phyloP scores from a whole-genome alignment of 1,140 invertebrate genomes.

The Drosophila bocqueti region DNA sequence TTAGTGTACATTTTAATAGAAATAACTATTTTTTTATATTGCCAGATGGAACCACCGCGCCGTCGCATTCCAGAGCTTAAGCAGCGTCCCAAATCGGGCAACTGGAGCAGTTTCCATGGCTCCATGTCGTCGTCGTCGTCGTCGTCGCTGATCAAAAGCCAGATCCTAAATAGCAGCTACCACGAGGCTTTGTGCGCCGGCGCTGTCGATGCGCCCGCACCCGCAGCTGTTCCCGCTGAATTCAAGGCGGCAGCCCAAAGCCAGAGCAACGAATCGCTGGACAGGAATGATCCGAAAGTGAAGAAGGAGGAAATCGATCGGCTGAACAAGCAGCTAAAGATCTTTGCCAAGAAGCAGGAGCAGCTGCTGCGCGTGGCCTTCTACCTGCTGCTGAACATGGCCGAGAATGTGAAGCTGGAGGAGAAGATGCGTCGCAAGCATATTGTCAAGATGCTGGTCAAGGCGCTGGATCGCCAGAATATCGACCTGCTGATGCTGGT shows the following conservation, averaged over 20 bases:
- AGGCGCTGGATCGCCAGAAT: constrained; percentile 94
- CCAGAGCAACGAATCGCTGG: constrained; percentile 86
- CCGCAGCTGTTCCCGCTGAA: constrained; percentile 59
- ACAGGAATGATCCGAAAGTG: constrained; percentile 86
- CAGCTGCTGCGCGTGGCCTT: constrained; percentile 94
- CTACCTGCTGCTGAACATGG: constrained; percentile 97
- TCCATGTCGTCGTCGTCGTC: constrained; percentile 66
- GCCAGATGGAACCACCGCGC: constrained; percentile 87
- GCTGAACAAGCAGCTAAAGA: constrained; percentile 91
- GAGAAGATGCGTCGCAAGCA: constrained; percentile 99
- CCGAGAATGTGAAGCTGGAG: constrained; percentile 97
- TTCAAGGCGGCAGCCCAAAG: constrained; percentile 46
- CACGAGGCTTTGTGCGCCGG: constrained; percentile 87
- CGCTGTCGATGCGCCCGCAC: constrained; percentile 36
- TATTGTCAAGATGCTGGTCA: constrained; percentile 94
- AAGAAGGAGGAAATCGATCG: constrained; percentile 94
- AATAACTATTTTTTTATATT: not conserved
- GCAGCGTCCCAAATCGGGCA: constrained; percentile 89
- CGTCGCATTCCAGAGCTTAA: constrained; percentile 89
- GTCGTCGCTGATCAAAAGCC: constrained; percentile 80
- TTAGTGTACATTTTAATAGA: not conserved
- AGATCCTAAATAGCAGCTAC: constrained; percentile 87
- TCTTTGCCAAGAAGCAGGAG: constrained; percentile 95
- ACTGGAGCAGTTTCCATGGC: constrained; percentile 87
- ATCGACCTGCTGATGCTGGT: constrained; percentile 96